Evolutionary conservation across 2,797 vertebrate genomes (phyloP).

Genomic region (Triplophysa bombifrons): DNA sequence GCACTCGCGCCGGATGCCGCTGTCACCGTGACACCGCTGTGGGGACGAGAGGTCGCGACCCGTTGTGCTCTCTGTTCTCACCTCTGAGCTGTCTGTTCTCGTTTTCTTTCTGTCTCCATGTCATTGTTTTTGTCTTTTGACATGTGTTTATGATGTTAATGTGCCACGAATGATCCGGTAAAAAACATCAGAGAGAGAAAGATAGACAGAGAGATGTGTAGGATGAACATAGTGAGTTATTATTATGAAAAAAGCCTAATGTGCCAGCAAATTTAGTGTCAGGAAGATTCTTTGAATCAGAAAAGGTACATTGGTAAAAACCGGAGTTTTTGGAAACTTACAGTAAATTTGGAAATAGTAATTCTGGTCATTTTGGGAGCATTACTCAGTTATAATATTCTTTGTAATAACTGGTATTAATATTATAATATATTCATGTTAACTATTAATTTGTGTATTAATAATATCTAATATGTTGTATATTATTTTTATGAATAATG

Average conservation of each 20-base stretch:
- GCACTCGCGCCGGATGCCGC: constrained; percentile 62
- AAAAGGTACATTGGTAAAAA: not conserved
- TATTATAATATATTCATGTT: too few relatives aligned
- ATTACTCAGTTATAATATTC: not conserved
- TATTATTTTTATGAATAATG: too few relatives aligned
- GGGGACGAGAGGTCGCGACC: constrained; percentile 59
- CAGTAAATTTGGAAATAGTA: not conserved
- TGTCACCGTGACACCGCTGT: constrained; percentile 62
- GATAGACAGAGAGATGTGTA: not conserved
- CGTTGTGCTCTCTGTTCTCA: constrained; percentile 55
- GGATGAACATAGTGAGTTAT: not conserved
- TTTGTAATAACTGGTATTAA: not conserved
- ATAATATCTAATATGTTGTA: not conserved
- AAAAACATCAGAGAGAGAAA: constrained; percentile 44
- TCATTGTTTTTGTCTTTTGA: constrained; percentile 15
- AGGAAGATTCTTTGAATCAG: not conserved
- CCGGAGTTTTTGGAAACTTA: too few relatives aligned
- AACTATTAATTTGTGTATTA: not conserved
- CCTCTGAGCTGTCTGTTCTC: constrained; percentile 60
- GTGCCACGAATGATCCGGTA: constrained; percentile 48
- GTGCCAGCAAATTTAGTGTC: not conserved
- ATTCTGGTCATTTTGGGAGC: too few relatives aligned
- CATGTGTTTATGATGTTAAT: constrained; percentile 43
- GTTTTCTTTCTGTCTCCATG: constrained; percentile 5
- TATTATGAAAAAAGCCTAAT: not conserved